These are phyloP conservation scores for Vipera latastei DNA, from an alignment of 2,797 vertebrate species.

Conservation along the genomic window DNA sequence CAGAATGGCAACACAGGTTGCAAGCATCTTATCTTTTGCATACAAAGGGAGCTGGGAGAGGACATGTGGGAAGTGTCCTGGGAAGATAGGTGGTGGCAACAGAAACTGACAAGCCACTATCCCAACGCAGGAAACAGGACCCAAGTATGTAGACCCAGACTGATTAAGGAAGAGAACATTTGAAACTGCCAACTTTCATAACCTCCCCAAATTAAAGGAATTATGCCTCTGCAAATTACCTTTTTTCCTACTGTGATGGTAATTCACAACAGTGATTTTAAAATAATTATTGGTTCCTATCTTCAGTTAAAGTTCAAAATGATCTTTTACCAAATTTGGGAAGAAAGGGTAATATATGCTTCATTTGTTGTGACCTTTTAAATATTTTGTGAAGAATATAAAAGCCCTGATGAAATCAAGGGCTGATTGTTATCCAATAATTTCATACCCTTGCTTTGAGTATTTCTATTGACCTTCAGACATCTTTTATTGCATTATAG, in stretches of 20 bases:
- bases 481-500: constrained; percentile 52
- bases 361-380: constrained; percentile 1
- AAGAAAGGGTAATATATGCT: background rate
- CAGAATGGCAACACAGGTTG: background rate
- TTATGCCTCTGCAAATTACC: background rate
- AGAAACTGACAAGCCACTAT: background rate
- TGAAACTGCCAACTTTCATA: background rate
- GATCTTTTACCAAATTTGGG: background rate
- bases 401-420: background rate
- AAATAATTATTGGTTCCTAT: constrained; percentile 33
- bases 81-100: background rate
- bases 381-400: constrained; percentile 31
- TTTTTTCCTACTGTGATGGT: constrained; percentile 11
- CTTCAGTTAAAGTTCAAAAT: constrained; percentile 34
- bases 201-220: background rate
- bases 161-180: background rate
- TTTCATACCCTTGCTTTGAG: constrained; percentile 47
- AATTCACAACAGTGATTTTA: constrained; percentile 24
- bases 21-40: background rate
- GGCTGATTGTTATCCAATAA: constrained; percentile 29
- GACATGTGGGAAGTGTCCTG: background rate
- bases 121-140: background rate
- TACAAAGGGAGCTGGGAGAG: background rate
- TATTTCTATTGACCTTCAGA: constrained; percentile 65
- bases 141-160: background rate